Evolutionary conservation across 1,140 invertebrate species (phyloP).

Genomic region (Drosophila micromelanica): DNA sequence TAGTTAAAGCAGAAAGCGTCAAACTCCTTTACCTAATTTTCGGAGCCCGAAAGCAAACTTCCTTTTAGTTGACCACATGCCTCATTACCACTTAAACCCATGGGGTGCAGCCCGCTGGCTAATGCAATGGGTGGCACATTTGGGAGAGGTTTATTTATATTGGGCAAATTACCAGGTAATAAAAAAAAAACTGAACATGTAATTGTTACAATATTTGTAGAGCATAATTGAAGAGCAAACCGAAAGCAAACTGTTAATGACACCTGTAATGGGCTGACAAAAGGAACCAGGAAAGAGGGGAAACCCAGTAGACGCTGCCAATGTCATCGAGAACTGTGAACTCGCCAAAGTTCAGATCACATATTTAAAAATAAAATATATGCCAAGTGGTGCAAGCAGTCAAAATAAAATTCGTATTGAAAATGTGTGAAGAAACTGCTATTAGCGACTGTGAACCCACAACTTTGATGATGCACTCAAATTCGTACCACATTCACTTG

Average conservation of each 20-base stretch:
- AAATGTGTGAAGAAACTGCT: constrained; percentile 57
- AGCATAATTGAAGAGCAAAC: constrained; percentile 75
- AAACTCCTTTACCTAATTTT: background rate
- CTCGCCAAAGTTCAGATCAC: background rate
- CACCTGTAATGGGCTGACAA: constrained; percentile 81
- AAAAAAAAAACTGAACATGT: constrained; percentile 67
- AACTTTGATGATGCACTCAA: constrained; percentile 63
- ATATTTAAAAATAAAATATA: background rate
- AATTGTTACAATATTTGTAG: constrained; percentile 74
- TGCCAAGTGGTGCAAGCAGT: too few relatives aligned
- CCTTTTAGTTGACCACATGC: background rate
- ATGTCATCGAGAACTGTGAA: constrained; percentile 5
- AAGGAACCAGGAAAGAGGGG: constrained; percentile 43
- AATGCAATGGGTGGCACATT: constrained; percentile 61
- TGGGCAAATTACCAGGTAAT: constrained; percentile 80
- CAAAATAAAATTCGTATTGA: background rate
- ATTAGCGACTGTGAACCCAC: constrained; percentile 71
- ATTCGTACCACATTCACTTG: constrained; percentile 74
- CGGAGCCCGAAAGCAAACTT: background rate
- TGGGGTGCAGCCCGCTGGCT: constrained; percentile 8
- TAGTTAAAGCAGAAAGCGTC: too few relatives aligned
- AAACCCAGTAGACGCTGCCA: constrained; percentile 36
- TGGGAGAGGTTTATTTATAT: constrained; percentile 62
- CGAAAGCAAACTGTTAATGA: constrained; percentile 75
- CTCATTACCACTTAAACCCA: constrained; percentile 9